Evolutionary conservation across 2,888 invertebrate species (phyloP).

Genomic region (Metallyticus violacea): DNA sequence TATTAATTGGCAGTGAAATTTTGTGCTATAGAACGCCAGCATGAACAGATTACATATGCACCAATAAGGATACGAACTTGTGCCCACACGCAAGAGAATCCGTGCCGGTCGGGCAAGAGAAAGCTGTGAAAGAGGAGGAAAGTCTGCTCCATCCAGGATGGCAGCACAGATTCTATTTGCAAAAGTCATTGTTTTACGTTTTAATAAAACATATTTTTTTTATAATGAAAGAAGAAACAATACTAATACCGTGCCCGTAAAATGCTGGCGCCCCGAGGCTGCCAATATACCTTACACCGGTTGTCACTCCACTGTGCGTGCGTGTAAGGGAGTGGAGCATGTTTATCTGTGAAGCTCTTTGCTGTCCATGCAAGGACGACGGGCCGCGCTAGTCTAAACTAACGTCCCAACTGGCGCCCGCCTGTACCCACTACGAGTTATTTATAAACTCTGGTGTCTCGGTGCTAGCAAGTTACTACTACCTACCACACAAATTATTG

Average conservation of each 20-base stretch:
- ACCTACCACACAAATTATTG: neutral
- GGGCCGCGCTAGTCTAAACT: constrained; percentile 5
- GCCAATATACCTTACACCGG: no score
- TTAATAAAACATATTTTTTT: neutral
- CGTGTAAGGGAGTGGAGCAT: neutral
- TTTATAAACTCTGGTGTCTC: neutral
- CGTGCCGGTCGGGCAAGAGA: no score
- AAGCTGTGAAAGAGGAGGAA: no score
- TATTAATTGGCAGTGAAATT: no score
- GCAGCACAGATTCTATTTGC: neutral
- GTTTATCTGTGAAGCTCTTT: neutral
- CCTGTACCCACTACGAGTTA: neutral
- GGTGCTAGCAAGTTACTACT: neutral
- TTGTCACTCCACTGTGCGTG: neutral
- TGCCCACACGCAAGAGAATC: neutral
- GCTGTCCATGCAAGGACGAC: constrained; percentile 15
- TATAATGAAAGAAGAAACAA: neutral
- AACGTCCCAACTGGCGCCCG: constrained; percentile 5
- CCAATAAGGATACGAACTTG: no score
- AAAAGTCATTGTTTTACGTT: no score
- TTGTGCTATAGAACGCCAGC: no score
- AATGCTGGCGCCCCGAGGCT: neutral
- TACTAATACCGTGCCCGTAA: no score
- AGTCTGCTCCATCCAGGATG: neutral
- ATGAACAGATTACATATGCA: no score